These are phyloP conservation scores for Laterallus jamaicensis DNA, from an alignment of 2,113 vertebrate genomes.

Conservation along the genomic window DNA sequence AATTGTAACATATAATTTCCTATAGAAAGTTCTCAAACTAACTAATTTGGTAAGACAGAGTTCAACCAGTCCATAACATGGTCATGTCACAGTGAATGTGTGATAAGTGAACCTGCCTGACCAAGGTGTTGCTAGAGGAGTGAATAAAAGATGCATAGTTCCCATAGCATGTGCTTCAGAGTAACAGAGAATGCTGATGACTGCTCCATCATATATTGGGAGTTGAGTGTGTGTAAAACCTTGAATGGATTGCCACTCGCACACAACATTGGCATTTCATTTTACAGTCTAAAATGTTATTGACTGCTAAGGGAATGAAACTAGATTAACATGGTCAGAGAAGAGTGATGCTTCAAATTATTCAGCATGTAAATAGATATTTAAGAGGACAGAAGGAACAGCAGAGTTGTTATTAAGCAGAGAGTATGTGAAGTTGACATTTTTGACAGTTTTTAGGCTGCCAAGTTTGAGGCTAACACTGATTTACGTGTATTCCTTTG, in stretches of 20 bases:
- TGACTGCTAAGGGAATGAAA: background rate
- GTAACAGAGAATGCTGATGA: background rate
- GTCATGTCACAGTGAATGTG: background rate
- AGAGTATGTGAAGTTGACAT: background rate
- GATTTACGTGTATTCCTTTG: background rate
- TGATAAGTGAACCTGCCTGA: background rate
- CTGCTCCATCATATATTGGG: background rate
- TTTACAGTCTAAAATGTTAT: background rate
- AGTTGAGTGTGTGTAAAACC: background rate
- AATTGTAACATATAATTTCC: background rate
- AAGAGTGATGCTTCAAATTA: constrained; percentile 17
- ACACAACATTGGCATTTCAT: accelerated
- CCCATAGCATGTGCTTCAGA: background rate
- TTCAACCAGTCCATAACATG: background rate
- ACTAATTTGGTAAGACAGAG: background rate
- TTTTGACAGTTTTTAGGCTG: constrained; percentile 32
- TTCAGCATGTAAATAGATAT: constrained; percentile 15
- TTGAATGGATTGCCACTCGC: background rate
- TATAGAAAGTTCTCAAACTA: background rate
- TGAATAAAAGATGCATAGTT: background rate
- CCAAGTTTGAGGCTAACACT: background rate
- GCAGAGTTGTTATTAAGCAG: constrained; percentile 9
- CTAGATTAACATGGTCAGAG: constrained; percentile 1
- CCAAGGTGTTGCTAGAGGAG: background rate
- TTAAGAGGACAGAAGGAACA: constrained; percentile 39